These are phyloP conservation scores for Odontamblyopus rebecca DNA, from an alignment of 2,797 vertebrate genomes.

Conservation along the genomic window DNA sequence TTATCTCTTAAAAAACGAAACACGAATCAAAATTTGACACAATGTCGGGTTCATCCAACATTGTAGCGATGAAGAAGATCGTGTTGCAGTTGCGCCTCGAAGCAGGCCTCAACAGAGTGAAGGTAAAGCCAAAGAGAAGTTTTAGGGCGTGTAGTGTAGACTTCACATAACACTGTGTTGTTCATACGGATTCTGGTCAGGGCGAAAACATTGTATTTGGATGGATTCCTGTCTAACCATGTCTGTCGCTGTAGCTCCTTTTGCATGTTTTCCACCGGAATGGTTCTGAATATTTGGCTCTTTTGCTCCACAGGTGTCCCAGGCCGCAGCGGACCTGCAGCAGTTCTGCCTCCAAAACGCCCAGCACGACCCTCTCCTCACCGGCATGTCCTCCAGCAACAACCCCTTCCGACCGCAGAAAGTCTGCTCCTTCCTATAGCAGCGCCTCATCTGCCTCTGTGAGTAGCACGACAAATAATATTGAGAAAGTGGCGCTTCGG, in stretches of 20 bases:
- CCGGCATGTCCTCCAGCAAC: slow-evolving; percentile 76
- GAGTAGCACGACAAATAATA: slow-evolving; percentile 19
- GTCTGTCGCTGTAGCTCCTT: not conserved
- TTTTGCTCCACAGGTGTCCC: slow-evolving; percentile 70
- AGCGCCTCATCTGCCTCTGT: slow-evolving; percentile 22
- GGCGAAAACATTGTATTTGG: not conserved
- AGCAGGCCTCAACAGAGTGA: slow-evolving; percentile 88
- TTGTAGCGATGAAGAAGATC: slow-evolving; percentile 88
- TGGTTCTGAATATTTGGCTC: not conserved
- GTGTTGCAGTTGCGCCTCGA: slow-evolving; percentile 91
- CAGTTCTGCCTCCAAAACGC: slow-evolving; percentile 80
- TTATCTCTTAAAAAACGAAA: not conserved
- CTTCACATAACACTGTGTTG: not conserved
- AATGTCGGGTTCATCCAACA: slow-evolving; percentile 89
- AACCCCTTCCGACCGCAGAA: slow-evolving; percentile 82
- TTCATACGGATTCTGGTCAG: not conserved
- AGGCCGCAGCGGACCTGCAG: slow-evolving; percentile 78
- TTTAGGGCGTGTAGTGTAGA: slow-evolving; percentile 26
- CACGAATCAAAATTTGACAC: not conserved
- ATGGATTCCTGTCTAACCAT: not conserved
- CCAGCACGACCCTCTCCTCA: slow-evolving; percentile 79
- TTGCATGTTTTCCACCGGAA: not conserved
- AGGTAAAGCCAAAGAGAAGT: slow-evolving; percentile 69
- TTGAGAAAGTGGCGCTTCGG: not conserved
- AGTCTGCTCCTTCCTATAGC: slow-evolving; percentile 78